A percentile compares a stretch with the other conserved stretches of the same genome.
These are phyloP conservation scores for Scytalopus superciliaris DNA, from an alignment of 2,113 vertebrate genomes.

Conservation along the genomic window DNA sequence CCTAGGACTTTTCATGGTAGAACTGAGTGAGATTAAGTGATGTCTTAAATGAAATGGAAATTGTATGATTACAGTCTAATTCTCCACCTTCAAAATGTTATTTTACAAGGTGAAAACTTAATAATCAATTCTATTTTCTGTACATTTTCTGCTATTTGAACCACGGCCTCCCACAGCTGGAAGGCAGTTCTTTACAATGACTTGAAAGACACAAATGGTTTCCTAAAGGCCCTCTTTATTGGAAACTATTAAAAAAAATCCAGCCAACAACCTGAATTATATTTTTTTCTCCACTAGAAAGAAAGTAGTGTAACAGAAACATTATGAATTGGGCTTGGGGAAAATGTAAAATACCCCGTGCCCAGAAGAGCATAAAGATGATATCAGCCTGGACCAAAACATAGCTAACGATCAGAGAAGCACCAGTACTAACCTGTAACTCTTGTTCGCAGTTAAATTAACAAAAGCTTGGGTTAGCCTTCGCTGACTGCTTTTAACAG, in stretches of 20 bases:
- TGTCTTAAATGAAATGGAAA: conserved; percentile 1
- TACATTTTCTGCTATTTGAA: conserved; percentile 11
- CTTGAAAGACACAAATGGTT: neutral
- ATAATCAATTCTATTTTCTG: neutral
- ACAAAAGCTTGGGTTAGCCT: conserved; percentile 68
- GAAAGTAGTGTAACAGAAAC: neutral
- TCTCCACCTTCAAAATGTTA: conserved; percentile 31
- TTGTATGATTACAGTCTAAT: conserved; percentile 24
- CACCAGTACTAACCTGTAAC: conserved; percentile 60
- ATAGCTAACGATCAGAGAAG: conserved; percentile 22
- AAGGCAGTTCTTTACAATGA: conserved; percentile 35
- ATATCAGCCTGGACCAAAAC: conserved; percentile 34
- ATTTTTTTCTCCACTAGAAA: neutral
- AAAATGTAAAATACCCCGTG: conserved; percentile 27
- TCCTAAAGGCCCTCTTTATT: conserved; percentile 5
- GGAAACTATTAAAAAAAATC: conserved; percentile 13
- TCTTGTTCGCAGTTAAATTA: conserved; percentile 62
- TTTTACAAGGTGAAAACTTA: conserved; percentile 32
- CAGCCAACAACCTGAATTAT: neutral
- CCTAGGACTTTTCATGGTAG: neutral
- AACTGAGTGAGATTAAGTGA: conserved; percentile 8
- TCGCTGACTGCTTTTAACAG: conserved; percentile 70
- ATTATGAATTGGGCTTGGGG: conserved; percentile 9
- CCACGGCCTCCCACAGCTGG: conserved; percentile 10
- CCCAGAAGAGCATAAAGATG: conserved; percentile 33